Conservation (phyloP, 2,888 invertebrate species). For the Liopterus haemorrhoidalis region DNA sequence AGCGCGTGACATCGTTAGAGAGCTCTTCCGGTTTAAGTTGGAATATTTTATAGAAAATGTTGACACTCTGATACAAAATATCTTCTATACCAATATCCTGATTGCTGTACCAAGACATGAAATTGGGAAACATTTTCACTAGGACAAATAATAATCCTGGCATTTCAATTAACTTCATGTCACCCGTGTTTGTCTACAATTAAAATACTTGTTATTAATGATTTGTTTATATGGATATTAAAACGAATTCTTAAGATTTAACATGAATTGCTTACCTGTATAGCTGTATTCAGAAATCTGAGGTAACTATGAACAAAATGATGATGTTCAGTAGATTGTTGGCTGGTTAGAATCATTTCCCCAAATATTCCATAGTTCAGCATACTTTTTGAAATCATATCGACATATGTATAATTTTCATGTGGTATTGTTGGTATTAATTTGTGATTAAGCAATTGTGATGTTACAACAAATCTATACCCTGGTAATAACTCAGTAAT, state of each 20-base stretch:
- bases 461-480: no score
- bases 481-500: no score
- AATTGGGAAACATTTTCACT: slow-evolving; percentile 57
- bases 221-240: neutral
- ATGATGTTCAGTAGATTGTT: no score
- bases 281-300: slow-evolving; percentile 42
- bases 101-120: slow-evolving; percentile 54
- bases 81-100: slow-evolving; percentile 45
- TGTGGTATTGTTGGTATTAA: no score
- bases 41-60: slow-evolving; percentile 47
- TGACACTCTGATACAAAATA: slow-evolving; percentile 50
- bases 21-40: slow-evolving; percentile 33
- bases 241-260: no score
- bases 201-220: neutral
- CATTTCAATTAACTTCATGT: slow-evolving; percentile 50
- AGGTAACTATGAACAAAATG: no score
- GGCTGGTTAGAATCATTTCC: no score
- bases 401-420: no score
- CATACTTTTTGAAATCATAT: no score
- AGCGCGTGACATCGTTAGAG: slow-evolving; percentile 26
- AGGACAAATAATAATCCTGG: slow-evolving; percentile 55
- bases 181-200: slow-evolving; percentile 22
- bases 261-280: slow-evolving; percentile 36
- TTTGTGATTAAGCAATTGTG: no score
- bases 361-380: no score